A percentile compares a stretch with the other conserved stretches of the same genome.
Evolutionary conservation across 2,888 invertebrate genomes (phyloP).

Genomic region (Epicampocera succincta): DNA sequence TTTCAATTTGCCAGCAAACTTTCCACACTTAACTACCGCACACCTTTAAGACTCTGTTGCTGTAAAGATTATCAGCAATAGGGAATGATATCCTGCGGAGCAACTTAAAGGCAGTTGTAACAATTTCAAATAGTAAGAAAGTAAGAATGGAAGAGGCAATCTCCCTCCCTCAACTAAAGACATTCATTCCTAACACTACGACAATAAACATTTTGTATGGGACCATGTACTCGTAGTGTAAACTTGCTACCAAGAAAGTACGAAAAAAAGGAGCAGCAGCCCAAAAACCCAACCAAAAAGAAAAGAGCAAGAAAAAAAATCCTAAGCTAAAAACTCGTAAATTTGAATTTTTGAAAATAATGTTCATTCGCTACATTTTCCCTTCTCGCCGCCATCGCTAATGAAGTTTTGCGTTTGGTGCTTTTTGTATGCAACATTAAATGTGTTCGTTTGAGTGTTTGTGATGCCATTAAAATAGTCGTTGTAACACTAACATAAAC

Average conservation of each 20-base stretch:
- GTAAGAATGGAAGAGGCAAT: constrained; percentile 15
- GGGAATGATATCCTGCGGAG: constrained; percentile 48
- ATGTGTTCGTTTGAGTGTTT: constrained; percentile 20
- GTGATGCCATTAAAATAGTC: constrained; percentile 60
- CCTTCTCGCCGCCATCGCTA: constrained; percentile 36
- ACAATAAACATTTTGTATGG: constrained; percentile 64
- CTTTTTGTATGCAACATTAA: constrained; percentile 17
- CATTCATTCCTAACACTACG: constrained; percentile 38
- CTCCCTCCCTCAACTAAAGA: constrained; percentile 25
- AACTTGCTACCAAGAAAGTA: constrained; percentile 62
- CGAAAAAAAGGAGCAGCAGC: constrained; percentile 34
- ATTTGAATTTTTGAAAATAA: constrained; percentile 68
- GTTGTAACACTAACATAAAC: constrained; percentile 65
- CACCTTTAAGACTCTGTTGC: constrained; percentile 55
- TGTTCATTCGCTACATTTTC: constrained; percentile 34
- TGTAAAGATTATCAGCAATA: constrained; percentile 55
- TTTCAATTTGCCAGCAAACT: constrained; percentile 14
- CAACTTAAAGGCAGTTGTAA: constrained; percentile 64
- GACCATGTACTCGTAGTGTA: constrained; percentile 50
- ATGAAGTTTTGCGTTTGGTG: constrained; percentile 54
- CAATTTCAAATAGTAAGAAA: constrained; percentile 62
- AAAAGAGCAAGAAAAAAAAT: constrained; percentile 9
- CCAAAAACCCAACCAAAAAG: constrained; percentile 2
- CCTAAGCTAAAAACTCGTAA: constrained; percentile 64
- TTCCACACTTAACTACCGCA: constrained; percentile 27